Evolutionary conservation across 2,888 invertebrate species (phyloP).

Genomic region (Coremacera marginata): DNA sequence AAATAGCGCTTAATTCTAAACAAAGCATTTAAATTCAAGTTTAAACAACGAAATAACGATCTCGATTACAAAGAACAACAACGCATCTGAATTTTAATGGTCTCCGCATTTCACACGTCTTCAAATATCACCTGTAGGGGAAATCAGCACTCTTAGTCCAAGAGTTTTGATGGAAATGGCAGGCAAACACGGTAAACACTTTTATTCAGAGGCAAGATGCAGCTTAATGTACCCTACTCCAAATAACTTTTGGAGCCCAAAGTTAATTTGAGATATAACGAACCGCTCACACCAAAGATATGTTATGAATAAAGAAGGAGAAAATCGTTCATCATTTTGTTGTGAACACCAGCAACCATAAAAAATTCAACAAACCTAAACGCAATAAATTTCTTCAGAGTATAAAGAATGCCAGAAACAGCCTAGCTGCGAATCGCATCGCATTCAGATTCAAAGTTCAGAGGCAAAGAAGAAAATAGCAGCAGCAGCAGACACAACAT

Average conservation of each 20-base stretch:
- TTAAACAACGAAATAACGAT: constrained; percentile 36
- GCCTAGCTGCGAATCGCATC: background rate
- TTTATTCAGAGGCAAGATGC: background rate
- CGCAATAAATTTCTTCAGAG: constrained; percentile 41
- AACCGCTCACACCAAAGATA: constrained; percentile 38
- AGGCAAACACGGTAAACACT: background rate
- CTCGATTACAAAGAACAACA: constrained; percentile 30
- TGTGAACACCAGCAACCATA: constrained; percentile 39
- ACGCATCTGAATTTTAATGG: constrained; percentile 40
- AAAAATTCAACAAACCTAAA: constrained; percentile 40
- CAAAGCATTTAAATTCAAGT: constrained; percentile 22
- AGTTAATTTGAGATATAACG: constrained; percentile 42
- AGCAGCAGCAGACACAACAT: constrained; percentile 42
- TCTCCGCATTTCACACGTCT: constrained; percentile 42
- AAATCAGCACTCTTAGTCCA: constrained; percentile 20
- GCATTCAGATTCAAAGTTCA: constrained; percentile 10
- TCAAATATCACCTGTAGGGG: constrained; percentile 16
- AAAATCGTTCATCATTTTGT: constrained; percentile 43
- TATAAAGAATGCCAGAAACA: background rate
- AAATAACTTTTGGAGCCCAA: constrained; percentile 35
- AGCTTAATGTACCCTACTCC: constrained; percentile 10
- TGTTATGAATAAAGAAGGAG: constrained; percentile 25
- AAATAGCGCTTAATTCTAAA: background rate
- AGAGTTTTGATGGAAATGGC: background rate
- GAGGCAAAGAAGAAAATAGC: background rate